phyloP scores from a whole-genome alignment of 1,140 invertebrate species.

The Phocides pigmalion region DNA sequence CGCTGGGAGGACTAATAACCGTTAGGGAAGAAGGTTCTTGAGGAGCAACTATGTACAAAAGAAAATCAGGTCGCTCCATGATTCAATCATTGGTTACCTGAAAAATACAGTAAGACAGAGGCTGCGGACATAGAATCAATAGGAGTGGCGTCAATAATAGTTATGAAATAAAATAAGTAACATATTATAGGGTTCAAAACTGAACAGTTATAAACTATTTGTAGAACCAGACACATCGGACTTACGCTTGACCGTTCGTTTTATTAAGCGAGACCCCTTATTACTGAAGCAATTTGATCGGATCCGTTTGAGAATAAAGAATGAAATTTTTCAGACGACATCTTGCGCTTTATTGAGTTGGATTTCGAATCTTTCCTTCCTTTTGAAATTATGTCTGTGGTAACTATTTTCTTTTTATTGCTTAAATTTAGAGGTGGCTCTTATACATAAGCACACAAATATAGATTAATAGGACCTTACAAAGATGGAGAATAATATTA shows the following conservation, averaged over 20 bases:
- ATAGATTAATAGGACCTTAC: too few species aligned
- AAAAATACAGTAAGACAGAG: too few species aligned
- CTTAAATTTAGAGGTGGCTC: not conserved
- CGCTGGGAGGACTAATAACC: too few species aligned
- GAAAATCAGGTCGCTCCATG: too few species aligned
- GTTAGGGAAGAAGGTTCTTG: too few species aligned
- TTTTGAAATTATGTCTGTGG: conserved; percentile 50
- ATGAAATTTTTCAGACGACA: conserved; percentile 67
- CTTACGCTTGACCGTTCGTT: conserved; percentile 55
- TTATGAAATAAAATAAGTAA: too few species aligned
- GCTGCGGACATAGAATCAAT: too few species aligned
- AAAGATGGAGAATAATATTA: too few species aligned
- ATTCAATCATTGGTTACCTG: too few species aligned
- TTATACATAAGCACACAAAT: too few species aligned
- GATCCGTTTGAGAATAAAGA: conserved; percentile 68
- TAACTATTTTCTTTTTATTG: conserved; percentile 28
- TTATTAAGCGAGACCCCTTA: conserved; percentile 68
- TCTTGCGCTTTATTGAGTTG: conserved; percentile 72
- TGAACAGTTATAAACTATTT: conserved; percentile 11
- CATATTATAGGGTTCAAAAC: conserved; percentile 1
- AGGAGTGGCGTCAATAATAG: too few species aligned
- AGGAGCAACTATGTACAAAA: too few species aligned
- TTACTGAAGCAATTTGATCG: conserved; percentile 75
- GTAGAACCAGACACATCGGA: conserved; percentile 37
- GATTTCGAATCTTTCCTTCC: conserved; percentile 44